Conservation (phyloP, 1,140 invertebrate genomes). For the Anthonomus grandis region DNA sequence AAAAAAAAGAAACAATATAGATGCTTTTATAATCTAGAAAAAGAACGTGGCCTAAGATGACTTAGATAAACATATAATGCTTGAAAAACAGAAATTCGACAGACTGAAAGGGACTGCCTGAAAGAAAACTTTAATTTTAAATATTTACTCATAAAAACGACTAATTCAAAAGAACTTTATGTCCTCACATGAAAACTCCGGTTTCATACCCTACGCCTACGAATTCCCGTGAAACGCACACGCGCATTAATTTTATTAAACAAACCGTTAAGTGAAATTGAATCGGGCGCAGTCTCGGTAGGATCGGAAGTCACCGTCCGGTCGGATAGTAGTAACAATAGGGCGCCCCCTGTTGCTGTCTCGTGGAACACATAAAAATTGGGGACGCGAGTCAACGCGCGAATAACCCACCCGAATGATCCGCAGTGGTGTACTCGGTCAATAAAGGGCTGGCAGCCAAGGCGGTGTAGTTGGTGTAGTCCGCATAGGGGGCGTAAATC, state of each 20-base stretch:
- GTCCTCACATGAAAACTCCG: too few relatives aligned
- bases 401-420: constrained; percentile 95
- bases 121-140: too few relatives aligned
- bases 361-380: constrained; percentile 20
- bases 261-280: neutral
- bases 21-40: too few relatives aligned
- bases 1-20: too few relatives aligned
- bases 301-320: neutral
- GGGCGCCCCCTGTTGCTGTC: constrained; percentile 7
- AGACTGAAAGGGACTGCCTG: too few relatives aligned
- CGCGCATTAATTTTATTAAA: neutral
- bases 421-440: constrained; percentile 78
- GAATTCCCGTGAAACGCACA: neutral
- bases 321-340: constrained; percentile 7
- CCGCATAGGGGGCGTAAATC: constrained; percentile 76
- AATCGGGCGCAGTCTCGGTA: too few relatives aligned
- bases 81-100: too few relatives aligned
- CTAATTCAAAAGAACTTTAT: too few relatives aligned
- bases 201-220: too few relatives aligned
- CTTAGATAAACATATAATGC: too few relatives aligned
- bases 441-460: constrained; percentile 75
- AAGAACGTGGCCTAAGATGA: too few relatives aligned
- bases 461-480: constrained; percentile 86
- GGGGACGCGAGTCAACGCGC: constrained; percentile 57
- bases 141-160: too few relatives aligned